Percentiles rank a stretch among this genome's conserved stretches.
Conservation (phyloP, 2,888 invertebrate genomes). For the Parthenolecanium corni region DNA sequence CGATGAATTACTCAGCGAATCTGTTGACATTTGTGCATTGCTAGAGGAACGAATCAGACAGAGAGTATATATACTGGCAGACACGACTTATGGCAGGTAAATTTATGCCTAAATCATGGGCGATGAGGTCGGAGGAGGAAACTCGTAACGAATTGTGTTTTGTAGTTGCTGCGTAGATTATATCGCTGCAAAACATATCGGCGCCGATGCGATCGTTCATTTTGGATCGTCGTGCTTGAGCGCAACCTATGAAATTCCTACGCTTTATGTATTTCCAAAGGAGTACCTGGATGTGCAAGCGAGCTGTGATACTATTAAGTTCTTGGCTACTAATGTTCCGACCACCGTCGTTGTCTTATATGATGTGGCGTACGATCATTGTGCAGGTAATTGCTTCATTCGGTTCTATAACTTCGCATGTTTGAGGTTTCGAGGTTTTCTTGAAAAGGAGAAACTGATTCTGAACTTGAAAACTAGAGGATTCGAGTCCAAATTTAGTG, state of each 20-base stretch:
- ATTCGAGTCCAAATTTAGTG: no score
- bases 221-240: conserved; percentile 84
- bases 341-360: conserved; percentile 46
- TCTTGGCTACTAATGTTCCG: conserved; percentile 35
- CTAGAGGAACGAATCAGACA: conserved; percentile 44
- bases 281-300: conserved; percentile 27
- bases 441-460: no score
- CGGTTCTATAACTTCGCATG: background rate
- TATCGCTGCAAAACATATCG: conserved; percentile 77
- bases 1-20: conserved; percentile 59
- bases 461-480: background rate
- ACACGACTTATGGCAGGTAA: conserved; percentile 80
- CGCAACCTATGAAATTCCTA: conserved; percentile 58
- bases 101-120: conserved; percentile 35
- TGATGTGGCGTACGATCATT: conserved; percentile 44
- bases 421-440: no score
- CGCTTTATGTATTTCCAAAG: conserved; percentile 60
- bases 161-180: conserved; percentile 80
- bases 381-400: conserved; percentile 31
- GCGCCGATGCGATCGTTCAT: conserved; percentile 76
- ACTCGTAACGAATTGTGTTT: conserved; percentile 25
- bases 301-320: conserved; percentile 44
- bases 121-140: conserved; percentile 32
- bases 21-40: conserved; percentile 50
- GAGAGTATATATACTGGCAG: conserved; percentile 70